phyloP scores from a whole-genome alignment of 2,797 vertebrate species.

The Uromys caudimaculatus region DNA sequence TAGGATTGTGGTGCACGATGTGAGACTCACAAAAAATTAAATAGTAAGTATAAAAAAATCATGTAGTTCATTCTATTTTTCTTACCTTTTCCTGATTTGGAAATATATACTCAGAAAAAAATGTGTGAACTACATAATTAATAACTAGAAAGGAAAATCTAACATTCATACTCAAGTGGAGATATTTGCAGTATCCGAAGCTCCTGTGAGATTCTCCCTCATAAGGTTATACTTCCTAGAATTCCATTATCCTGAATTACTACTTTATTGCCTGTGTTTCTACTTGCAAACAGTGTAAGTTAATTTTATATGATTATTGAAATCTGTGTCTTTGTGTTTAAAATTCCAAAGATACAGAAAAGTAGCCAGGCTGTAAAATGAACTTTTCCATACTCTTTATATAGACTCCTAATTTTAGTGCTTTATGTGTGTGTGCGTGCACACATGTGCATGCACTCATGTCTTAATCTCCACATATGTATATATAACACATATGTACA shows the following conservation, averaged over 20 bases:
- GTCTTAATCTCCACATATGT: not conserved
- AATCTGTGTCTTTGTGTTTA: not conserved
- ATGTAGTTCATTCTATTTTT: not conserved
- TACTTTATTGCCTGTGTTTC: not conserved
- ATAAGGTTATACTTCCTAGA: not conserved
- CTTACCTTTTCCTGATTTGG: not conserved
- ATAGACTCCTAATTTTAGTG: not conserved
- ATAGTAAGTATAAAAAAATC: not conserved
- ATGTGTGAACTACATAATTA: not conserved
- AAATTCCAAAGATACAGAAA: not conserved
- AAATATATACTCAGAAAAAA: not conserved
- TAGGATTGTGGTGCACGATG: not conserved
- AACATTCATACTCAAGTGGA: not conserved
- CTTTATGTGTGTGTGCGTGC: not conserved
- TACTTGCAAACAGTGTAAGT: not conserved
- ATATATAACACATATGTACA: not conserved
- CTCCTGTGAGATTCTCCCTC: not conserved
- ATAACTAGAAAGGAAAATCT: not conserved
- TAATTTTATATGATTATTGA: not conserved
- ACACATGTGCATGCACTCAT: not conserved
- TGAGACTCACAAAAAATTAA: not conserved
- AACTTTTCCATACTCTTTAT: not conserved
- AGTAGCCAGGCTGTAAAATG: not conserved
- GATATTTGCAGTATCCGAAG: not conserved
- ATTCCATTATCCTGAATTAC: not conserved